These are phyloP conservation scores for Pseudeuparius sepicola DNA, from an alignment of 2,888 invertebrate genomes.

Conservation along the genomic window DNA sequence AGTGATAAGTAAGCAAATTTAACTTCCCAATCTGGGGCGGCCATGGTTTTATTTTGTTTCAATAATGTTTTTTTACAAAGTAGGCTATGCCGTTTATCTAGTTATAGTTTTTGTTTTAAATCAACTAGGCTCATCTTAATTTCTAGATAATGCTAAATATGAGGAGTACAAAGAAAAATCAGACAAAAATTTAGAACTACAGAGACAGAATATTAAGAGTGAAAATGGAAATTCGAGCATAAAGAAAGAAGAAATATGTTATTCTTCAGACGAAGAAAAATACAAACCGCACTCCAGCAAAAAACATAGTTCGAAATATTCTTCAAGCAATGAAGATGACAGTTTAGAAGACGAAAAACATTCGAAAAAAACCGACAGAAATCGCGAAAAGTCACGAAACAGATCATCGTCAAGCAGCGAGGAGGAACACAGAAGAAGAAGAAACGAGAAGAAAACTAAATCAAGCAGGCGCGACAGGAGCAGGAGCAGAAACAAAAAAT, in stretches of 20 bases:
- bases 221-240: slow-evolving; percentile 25
- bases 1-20: slow-evolving; percentile 86
- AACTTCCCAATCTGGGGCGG: too few species aligned
- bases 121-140: slow-evolving; percentile 21
- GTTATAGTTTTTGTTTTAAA: too few species aligned
- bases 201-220: slow-evolving; percentile 24
- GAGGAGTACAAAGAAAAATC: slow-evolving; percentile 48
- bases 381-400: background rate
- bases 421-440: slow-evolving; percentile 11
- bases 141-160: slow-evolving; percentile 59
- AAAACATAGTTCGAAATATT: slow-evolving; percentile 16
- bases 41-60: too few species aligned
- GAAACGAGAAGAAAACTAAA: slow-evolving; percentile 13
- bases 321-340: slow-evolving; percentile 2
- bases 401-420: slow-evolving; percentile 11
- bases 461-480: slow-evolving; percentile 16
- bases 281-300: slow-evolving; percentile 30
- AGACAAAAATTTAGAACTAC: slow-evolving; percentile 20
- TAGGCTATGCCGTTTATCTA: too few species aligned
- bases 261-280: too few species aligned
- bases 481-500: slow-evolving; percentile 17
- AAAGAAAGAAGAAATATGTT: slow-evolving; percentile 29
- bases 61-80: too few species aligned
- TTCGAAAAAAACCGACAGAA: background rate
- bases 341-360: background rate